Evolutionary conservation across 2,888 invertebrate genomes (phyloP).

Genomic region (Neoitamus cyanurus): DNA sequence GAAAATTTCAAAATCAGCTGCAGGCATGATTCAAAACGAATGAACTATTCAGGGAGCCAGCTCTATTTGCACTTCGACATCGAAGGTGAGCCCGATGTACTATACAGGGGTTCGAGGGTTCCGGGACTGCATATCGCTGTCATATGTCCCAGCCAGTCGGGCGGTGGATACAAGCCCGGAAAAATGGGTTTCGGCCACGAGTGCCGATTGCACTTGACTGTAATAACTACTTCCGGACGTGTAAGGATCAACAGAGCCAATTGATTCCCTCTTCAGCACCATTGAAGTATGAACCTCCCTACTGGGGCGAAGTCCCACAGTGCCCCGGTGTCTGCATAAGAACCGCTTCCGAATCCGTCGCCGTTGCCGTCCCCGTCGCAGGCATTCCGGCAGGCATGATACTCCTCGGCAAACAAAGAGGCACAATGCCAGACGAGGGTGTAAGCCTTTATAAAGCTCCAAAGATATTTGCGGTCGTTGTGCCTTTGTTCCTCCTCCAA

Average conservation of each 20-base stretch:
- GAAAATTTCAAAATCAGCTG: slow-evolving; percentile 52
- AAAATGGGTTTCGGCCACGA: slow-evolving; percentile 2
- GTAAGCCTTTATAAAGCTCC: slow-evolving; percentile 42
- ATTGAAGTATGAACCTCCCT: not conserved
- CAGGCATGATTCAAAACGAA: slow-evolving; percentile 34
- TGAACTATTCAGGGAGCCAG: slow-evolving; percentile 28
- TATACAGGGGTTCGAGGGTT: slow-evolving; percentile 4
- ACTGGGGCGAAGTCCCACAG: not conserved
- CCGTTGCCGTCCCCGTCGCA: too few relatives aligned
- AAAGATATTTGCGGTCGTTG: slow-evolving; percentile 49
- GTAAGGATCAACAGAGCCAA: not conserved
- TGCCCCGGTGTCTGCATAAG: not conserved
- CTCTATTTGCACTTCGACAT: slow-evolving; percentile 46
- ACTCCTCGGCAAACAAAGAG: not conserved
- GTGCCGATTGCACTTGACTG: slow-evolving; percentile 7
- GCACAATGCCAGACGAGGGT: slow-evolving; percentile 10
- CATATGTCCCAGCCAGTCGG: not conserved
- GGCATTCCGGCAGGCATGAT: not conserved
- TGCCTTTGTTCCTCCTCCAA: slow-evolving; percentile 24
- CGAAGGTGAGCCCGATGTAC: not conserved
- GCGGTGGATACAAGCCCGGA: not conserved
- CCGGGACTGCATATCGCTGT: not conserved
- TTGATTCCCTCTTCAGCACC: not conserved
- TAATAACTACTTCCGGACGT: slow-evolving; percentile 22
- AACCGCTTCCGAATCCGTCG: not conserved